Evolutionary conservation across 2,888 invertebrate species (phyloP), one percentile per base, ranked within the genome.

Genomic region (Phaonia tiefii): DNA sequence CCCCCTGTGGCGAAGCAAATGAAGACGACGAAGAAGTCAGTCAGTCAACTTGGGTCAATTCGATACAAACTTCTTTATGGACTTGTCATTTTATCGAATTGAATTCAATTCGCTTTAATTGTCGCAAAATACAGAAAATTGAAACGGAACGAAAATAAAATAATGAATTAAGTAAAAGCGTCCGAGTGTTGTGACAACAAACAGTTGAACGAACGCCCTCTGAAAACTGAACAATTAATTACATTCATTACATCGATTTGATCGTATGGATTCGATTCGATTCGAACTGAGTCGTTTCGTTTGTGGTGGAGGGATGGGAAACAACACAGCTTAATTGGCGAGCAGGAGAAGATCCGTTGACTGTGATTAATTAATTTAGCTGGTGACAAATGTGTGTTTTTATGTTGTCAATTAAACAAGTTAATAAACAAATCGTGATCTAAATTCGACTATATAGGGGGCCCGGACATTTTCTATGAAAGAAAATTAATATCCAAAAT

Each of bases 401-500:
- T 31, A 31, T 20, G 25, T 66, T 79, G 65, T 56, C 70, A 54
- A 79, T 66, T 79, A 17, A 79, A 49, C 49, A 63, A 66, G 49
- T 10, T 60, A 54, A 60, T 31, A 5, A 31, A 31, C 8, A 31
- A 44, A n/a, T 13, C 10, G 44, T 44, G 44, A 13, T 44, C n/a
- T 44, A 5, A 44, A 44, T 44, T 44, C 13, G 44, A 44, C 4
- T 44, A 44, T n/a, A 44, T 44, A 44, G 7, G 44, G 44, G 44
- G 44, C 10, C 44, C 11, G 44, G 44, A 44, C 3, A 31, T 5
- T 3, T 5, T 31, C 8, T 8, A 5, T 8, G 8, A 5, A 31
- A 31, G 31, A 31, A 31, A 31, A 31, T 5, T 31, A 8, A 8
- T 31, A 31, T 31, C 31, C 31, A 31, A 31, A 5, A n/a, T n/a